A percentile compares a stretch with the other conserved stretches of the same genome.
Conservation (phyloP, 2,888 invertebrate genomes). For the Oligia latruncula region DNA sequence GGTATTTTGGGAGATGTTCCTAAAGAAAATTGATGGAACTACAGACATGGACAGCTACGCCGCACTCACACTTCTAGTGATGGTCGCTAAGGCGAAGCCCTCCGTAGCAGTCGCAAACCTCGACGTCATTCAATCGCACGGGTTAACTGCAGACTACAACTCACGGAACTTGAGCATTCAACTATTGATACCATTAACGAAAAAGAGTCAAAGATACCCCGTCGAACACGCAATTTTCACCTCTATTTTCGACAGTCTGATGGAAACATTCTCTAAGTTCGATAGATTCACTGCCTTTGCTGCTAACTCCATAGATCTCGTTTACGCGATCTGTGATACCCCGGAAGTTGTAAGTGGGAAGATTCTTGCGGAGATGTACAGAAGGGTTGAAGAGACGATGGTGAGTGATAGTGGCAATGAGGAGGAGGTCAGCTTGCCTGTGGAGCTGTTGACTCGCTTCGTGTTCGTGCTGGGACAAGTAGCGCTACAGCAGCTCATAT, state of each 20-base stretch:
- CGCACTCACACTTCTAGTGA: slow-evolving; percentile 94
- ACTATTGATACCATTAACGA: slow-evolving; percentile 79
- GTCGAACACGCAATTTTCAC: slow-evolving; percentile 81
- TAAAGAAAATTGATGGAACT: slow-evolving; percentile 92
- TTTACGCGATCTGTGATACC: slow-evolving; percentile 90
- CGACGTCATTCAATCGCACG: slow-evolving; percentile 93
- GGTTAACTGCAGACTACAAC: slow-evolving; percentile 90
- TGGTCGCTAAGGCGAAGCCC: slow-evolving; percentile 91
- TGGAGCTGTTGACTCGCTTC: slow-evolving; percentile 87
- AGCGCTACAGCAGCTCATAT: slow-evolving; percentile 94
- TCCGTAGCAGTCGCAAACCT: slow-evolving; percentile 92
- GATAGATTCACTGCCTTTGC: slow-evolving; percentile 88
- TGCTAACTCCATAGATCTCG: slow-evolving; percentile 87
- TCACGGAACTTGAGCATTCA: slow-evolving; percentile 81
- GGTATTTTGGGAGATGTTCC: slow-evolving; percentile 96
- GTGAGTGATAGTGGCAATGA: slow-evolving; percentile 78
- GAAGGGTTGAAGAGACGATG: slow-evolving; percentile 82
- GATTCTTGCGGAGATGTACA: slow-evolving; percentile 86
- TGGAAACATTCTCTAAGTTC: slow-evolving; percentile 86
- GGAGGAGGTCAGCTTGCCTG: slow-evolving; percentile 79
- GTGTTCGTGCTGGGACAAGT: slow-evolving; percentile 93
- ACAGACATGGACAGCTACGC: slow-evolving; percentile 93
- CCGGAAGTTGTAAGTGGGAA: slow-evolving; percentile 89
- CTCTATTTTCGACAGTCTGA: slow-evolving; percentile 80
- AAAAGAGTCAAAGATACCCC: slow-evolving; percentile 83